Evolutionary conservation across 2,888 invertebrate genomes (phyloP).

Genomic region (Drosophila recens): DNA sequence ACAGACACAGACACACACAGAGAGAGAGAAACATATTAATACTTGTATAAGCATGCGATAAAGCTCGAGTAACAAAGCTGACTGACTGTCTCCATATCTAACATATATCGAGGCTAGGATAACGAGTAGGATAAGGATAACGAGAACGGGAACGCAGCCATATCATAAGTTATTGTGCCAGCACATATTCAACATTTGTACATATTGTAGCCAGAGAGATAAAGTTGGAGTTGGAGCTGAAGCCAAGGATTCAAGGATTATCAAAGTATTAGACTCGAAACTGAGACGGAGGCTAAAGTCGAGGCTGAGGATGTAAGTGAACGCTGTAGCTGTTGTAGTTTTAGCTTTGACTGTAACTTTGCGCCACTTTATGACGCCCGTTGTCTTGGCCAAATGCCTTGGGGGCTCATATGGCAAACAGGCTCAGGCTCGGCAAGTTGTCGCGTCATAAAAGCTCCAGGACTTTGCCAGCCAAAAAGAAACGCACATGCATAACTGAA

Average conservation of each 20-base stretch:
- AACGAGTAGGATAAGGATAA: slow-evolving; percentile 37
- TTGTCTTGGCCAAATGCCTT: slow-evolving; percentile 68
- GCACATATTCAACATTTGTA: slow-evolving; percentile 51
- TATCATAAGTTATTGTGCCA: slow-evolving; percentile 77
- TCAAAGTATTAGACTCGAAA: slow-evolving; percentile 72
- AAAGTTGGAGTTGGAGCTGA: slow-evolving; percentile 16
- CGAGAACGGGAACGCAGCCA: slow-evolving; percentile 42
- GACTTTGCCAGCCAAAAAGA: slow-evolving; percentile 38
- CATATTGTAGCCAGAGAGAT: background rate
- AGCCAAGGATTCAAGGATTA: slow-evolving; percentile 68
- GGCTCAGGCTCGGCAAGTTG: slow-evolving; percentile 54
- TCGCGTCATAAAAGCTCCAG: slow-evolving; percentile 70
- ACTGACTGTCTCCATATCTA: slow-evolving; percentile 51
- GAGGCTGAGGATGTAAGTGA: slow-evolving; percentile 20
- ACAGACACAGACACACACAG: slow-evolving; percentile 22
- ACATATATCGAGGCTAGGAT: slow-evolving; percentile 36
- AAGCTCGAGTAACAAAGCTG: slow-evolving; percentile 78
- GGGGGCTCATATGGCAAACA: slow-evolving; percentile 61
- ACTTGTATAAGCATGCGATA: slow-evolving; percentile 57
- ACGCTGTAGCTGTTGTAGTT: slow-evolving; percentile 13
- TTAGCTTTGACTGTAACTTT: slow-evolving; percentile 73
- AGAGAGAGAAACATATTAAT: slow-evolving; percentile 36
- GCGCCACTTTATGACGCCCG: slow-evolving; percentile 72
- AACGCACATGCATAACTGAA: slow-evolving; percentile 81
- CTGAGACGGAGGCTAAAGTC: slow-evolving; percentile 19